These are phyloP conservation scores for Muntiacus reevesi DNA, from an alignment of 2,113 vertebrate species.

Conservation along the genomic window DNA sequence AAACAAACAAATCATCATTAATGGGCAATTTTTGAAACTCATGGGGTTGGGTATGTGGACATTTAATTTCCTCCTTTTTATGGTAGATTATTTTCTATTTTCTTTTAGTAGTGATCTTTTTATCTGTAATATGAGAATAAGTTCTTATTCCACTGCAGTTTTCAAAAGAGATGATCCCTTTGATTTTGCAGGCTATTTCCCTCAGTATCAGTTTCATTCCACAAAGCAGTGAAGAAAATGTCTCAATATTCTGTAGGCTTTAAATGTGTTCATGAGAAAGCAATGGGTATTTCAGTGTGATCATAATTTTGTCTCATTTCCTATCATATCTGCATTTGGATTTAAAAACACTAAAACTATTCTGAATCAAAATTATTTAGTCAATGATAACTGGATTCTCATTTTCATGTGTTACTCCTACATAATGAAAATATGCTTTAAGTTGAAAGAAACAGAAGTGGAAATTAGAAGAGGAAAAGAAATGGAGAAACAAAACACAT, in stretches of 20 bases:
- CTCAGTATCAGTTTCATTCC: background rate
- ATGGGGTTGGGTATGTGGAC: background rate
- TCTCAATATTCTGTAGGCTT: background rate
- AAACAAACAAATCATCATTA: background rate
- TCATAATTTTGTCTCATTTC: background rate
- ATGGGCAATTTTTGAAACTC: background rate
- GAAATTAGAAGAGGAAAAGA: background rate
- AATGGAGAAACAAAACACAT: background rate
- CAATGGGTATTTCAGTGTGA: background rate
- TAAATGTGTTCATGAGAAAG: background rate
- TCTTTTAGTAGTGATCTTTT: background rate
- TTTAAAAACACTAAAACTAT: slow-evolving; percentile 2
- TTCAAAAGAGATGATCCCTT: background rate
- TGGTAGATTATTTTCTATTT: background rate
- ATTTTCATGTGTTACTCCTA: background rate
- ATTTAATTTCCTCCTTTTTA: background rate
- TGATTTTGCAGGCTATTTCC: slow-evolving; percentile 36
- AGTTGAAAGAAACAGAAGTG: background rate
- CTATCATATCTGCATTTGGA: background rate
- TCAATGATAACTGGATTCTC: background rate
- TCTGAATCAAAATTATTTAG: slow-evolving; percentile 1
- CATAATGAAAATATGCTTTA: background rate
- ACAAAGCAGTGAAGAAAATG: background rate
- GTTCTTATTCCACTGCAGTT: background rate
- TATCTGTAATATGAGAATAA: background rate